Base-by-base conservation (phyloP, 2,888 invertebrate genomes). In the Xanthia togata region DNA sequence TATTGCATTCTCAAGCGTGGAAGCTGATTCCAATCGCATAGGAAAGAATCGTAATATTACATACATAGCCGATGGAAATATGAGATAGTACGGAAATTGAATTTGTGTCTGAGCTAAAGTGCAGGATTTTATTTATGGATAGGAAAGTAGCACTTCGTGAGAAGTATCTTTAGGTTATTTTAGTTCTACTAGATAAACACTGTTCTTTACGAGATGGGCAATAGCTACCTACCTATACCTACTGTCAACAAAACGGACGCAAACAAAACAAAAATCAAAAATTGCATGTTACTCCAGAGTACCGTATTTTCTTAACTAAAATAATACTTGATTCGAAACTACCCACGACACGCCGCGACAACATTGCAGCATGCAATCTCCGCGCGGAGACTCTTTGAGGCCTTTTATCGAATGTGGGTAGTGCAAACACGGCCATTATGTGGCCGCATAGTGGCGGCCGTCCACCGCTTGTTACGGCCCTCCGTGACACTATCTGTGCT, bases 391-490 rank as follows among this genome's bases (percentile, higher is more conserved):
- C 47, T 87, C 53, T 79, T 64, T 75, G 78, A 79, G 38, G 78
- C 64, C 67, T 80, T 87, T 80, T 73, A 79, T 74, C 75, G 76
- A 80, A 71, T 76, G 85, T 63, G 74, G 59, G 69, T 60, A 50
- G 53, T 68, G 76, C 62, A 86, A 85, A 87, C 85, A 84, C 38
- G 41, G 77, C 35, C 47, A 76, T 76, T 71, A 78, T 90, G 76
- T n/a, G 57, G 23, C 50, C 65, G 53, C 62, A 23, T 60, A 53
- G 67, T 60, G 67, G 35, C 44, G 38, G 53, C 53, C 67, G n/a
- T 55, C 62, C 31, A 57, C 60, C 31, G 53, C 74, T 74, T 68
- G 74, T 59, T 68, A 60, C 55, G 26, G n/a, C 65, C 41, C 23
- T 35, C 55, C 35, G 14, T 50, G 82, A 72, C 76, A 50, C 31